Evolutionary conservation across 2,113 vertebrate genomes (phyloP), one percentile per base, ranked within the genome.

Genomic region (Megaleporinus macrocephalus): DNA sequence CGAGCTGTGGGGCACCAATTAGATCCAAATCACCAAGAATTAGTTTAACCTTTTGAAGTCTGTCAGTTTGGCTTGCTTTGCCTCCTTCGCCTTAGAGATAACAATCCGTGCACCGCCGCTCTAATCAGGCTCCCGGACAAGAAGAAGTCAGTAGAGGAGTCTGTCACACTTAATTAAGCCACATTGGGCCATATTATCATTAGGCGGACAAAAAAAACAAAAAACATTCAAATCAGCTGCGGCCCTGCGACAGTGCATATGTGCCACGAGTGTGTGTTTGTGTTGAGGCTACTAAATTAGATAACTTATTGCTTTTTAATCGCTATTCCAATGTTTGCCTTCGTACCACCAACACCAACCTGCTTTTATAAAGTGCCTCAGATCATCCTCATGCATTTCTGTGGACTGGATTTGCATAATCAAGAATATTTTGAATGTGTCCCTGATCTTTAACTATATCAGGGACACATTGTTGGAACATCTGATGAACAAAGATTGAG

Each of bases 31-130:
- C 76, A 80, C 47, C 75, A 82, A 75, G 51, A 80, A 74, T 61
- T 79, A 55, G 68, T 70, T 84, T 79, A 88, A 88, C 77, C 77
- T 89, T 36, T 82, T 85, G 57, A 79, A 86, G 68, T 53, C 71
- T 78, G 80, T 79, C 70, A 68, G 84, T 83, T 79, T 80, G 47
- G 53, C 81, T 79, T 66, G 65, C 33, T 63, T 41, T 53, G 13
- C 0, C 16, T n/a, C n/a, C 36, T 73, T 47, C 20, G n/a, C 47
- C 59, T 72, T n/a, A 80, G 78, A 73, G 59, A 75, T 57, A 79
- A 65, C 65, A 26, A 26, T 70, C 47, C 33, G 11, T 72, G 47
- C 80, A 65, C 49, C 22, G 72, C 26, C 59, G 20, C 24, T 71
- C 53, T 62, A 72, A 79, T 84, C 55, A 62, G 20, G 72, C 62